These are phyloP conservation scores for Narcine bancroftii DNA, from an alignment of 2,113 vertebrate species.

Conservation along the genomic window DNA sequence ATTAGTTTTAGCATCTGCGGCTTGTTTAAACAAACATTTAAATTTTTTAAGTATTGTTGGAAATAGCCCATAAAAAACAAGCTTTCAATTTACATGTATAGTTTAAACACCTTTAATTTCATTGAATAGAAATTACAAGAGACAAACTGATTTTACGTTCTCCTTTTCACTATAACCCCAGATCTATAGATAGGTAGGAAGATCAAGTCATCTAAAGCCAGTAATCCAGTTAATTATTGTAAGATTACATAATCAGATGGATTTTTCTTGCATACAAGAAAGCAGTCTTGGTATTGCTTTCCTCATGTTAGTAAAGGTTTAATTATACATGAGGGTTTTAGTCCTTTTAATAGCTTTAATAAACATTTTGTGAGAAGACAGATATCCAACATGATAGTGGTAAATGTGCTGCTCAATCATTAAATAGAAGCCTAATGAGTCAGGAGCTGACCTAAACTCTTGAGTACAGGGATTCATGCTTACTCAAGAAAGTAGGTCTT, in stretches of 20 bases:
- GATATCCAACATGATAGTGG: too few relatives aligned
- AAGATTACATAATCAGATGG: not conserved
- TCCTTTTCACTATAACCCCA: not conserved
- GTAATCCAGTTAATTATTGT: not conserved
- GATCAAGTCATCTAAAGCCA: not conserved
- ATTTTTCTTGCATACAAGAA: not conserved
- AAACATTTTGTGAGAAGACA: too few relatives aligned
- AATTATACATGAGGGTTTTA: too few relatives aligned
- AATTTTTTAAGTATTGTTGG: not conserved
- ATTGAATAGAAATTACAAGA: not conserved
- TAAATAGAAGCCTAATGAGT: too few relatives aligned
- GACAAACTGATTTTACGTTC: not conserved
- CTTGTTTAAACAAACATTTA: not conserved
- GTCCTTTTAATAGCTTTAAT: too few relatives aligned
- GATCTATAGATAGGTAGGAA: too few relatives aligned
- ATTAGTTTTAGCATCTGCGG: not conserved
- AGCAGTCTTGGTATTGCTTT: not conserved
- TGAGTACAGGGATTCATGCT: too few relatives aligned
- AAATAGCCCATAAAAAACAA: not conserved
- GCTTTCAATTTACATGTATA: not conserved
- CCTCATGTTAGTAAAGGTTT: not conserved
- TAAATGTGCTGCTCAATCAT: too few relatives aligned
- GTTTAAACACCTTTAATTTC: not conserved
- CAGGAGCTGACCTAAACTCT: too few relatives aligned
- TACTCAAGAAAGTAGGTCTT: too few relatives aligned